These are phyloP conservation scores for Stomatorhinus ivindoensis DNA, from an alignment of 2,113 vertebrate species.

Conservation along the genomic window DNA sequence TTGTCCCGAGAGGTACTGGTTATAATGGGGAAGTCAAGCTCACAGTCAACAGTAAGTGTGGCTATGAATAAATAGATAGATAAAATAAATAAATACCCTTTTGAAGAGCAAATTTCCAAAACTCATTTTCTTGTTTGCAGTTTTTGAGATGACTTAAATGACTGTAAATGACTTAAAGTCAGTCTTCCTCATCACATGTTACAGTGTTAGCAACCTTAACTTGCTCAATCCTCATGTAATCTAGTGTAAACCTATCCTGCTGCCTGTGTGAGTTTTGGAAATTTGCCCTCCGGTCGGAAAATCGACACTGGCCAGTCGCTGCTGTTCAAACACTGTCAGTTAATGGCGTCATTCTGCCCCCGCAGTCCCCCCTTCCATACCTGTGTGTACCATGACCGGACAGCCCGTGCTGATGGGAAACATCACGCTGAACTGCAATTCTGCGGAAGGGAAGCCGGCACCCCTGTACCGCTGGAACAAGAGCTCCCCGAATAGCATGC, in stretches of 20 bases:
- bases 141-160: background rate
- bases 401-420: constrained; percentile 64
- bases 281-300: background rate
- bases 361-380: constrained; percentile 73
- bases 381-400: constrained; percentile 63
- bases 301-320: background rate
- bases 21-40: constrained; percentile 46
- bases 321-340: background rate
- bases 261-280: background rate
- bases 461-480: constrained; percentile 74
- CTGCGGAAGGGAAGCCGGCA: constrained; percentile 66
- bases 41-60: constrained; percentile 61
- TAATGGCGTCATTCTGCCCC: background rate
- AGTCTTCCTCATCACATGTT: background rate
- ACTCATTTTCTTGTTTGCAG: background rate
- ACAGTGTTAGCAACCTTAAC: background rate
- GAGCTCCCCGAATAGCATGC: constrained; percentile 48
- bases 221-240: background rate
- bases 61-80: background rate
- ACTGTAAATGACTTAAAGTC: background rate
- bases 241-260: background rate
- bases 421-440: constrained; percentile 72
- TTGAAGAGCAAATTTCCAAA: background rate
- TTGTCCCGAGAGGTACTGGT: background rate
- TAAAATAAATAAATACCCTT: background rate